A percentile compares a stretch with the other conserved stretches of the same genome.
Conservation (phyloP, 2,797 vertebrate genomes). For the Eidolon dupreanum region DNA sequence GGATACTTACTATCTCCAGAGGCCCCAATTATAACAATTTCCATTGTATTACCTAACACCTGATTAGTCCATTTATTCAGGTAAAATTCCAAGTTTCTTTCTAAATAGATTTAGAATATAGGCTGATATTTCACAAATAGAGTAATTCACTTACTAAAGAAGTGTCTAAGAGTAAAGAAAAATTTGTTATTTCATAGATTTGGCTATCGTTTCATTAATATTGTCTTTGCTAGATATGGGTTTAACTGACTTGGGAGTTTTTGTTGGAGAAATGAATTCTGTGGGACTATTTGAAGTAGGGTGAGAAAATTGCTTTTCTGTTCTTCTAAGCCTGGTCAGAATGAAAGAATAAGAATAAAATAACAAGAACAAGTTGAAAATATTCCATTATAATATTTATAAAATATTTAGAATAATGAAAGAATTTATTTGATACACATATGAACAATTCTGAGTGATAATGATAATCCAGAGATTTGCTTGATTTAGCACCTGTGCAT, state of each 20-base stretch:
- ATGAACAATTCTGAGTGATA: not conserved
- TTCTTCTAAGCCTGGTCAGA: slow-evolving; percentile 23
- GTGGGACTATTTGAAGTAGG: not conserved
- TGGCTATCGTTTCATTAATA: not conserved
- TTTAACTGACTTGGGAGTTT: not conserved
- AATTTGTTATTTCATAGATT: not conserved
- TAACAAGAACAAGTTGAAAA: not conserved
- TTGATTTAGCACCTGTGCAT: not conserved
- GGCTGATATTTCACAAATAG: not conserved
- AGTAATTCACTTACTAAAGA: slow-evolving; percentile 23
- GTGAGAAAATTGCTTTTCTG: slow-evolving; percentile 19
- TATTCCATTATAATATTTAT: not conserved
- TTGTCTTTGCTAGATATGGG: not conserved
- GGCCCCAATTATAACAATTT: not conserved
- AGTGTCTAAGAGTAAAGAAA: not conserved
- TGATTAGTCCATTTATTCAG: not conserved
- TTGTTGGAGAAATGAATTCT: not conserved
- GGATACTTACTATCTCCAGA: not conserved
- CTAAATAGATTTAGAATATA: not conserved
- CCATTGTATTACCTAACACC: not conserved
- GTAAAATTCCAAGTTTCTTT: slow-evolving; percentile 5
- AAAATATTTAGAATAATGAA: slow-evolving; percentile 16
- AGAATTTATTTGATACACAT: not conserved
- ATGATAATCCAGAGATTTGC: not conserved
- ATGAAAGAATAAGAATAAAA: slow-evolving; percentile 7